Conservation (phyloP, 2,797 vertebrate genomes). For the Calcarius lapponicus region DNA sequence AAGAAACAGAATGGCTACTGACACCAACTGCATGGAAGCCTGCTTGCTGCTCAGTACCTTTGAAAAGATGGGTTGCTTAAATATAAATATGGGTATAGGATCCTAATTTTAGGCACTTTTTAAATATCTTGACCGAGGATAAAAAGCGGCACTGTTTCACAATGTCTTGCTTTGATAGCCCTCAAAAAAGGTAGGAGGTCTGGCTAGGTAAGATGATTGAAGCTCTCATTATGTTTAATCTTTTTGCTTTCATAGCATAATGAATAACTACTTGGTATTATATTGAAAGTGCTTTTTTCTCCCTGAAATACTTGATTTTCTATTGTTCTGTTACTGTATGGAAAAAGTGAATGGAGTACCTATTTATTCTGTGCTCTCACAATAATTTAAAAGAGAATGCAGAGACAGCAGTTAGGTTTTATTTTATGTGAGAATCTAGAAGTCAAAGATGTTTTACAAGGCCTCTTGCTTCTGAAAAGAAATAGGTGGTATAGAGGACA, state of each 20-base stretch:
- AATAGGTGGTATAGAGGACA: conserved; percentile 33
- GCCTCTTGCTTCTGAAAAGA: conserved; percentile 50
- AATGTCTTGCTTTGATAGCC: conserved; percentile 48
- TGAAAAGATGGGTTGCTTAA: conserved; percentile 25
- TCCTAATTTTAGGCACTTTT: conserved; percentile 45
- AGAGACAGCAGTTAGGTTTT: conserved; percentile 46
- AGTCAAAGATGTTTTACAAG: conserved; percentile 27
- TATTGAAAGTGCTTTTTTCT: conserved; percentile 38
- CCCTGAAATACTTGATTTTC: conserved; percentile 42
- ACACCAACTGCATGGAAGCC: not conserved
- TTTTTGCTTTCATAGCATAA: conserved; percentile 57
- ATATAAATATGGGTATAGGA: conserved; percentile 51
- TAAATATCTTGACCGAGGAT: conserved; percentile 37
- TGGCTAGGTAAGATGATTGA: conserved; percentile 44
- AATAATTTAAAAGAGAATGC: conserved; percentile 57
- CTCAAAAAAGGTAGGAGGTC: conserved; percentile 65
- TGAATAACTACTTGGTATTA: conserved; percentile 54
- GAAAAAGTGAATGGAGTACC: conserved; percentile 42
- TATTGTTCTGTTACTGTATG: conserved; percentile 45
- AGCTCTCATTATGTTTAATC: conserved; percentile 60
- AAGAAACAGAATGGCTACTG: not conserved
- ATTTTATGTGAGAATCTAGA: conserved; percentile 53
- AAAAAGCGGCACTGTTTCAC: conserved; percentile 51
- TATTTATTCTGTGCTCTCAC: conserved; percentile 58
- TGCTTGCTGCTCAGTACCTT: not conserved